These are phyloP conservation scores for Basileuterus tristriatus DNA, from an alignment of 2,797 vertebrate species.

Conservation along the genomic window DNA sequence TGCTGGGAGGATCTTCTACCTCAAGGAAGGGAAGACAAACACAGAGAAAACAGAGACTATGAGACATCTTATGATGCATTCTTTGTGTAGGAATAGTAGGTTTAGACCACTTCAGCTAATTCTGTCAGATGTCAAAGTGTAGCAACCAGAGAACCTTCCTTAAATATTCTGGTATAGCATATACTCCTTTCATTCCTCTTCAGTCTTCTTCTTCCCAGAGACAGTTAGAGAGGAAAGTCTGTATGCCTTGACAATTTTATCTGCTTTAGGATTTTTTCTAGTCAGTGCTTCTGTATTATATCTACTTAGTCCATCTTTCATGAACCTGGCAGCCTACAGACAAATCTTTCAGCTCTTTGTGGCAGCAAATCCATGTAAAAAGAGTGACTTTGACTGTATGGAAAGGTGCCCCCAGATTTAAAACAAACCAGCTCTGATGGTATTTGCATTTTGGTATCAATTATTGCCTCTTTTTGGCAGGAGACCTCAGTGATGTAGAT, in stretches of 20 bases:
- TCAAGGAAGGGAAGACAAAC: not conserved
- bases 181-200: slow-evolving; percentile 26
- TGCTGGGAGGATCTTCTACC: not conserved
- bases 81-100: not conserved
- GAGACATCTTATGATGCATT: not conserved
- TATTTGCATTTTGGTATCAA: not conserved
- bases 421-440: not conserved
- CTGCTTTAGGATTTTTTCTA: not conserved
- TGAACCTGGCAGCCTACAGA: not conserved
- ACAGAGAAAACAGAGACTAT: not conserved
- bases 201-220: slow-evolving; percentile 21
- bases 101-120: not conserved
- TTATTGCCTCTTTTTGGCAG: not conserved
- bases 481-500: not conserved
- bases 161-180: not conserved
- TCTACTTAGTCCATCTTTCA: not conserved
- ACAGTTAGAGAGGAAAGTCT: not conserved
- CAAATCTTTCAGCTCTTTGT: not conserved
- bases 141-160: not conserved
- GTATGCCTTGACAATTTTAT: not conserved
- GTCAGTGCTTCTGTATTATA: not conserved
- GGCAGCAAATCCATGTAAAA: not conserved
- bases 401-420: not conserved
- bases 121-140: not conserved
- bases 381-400: not conserved